Conservation (phyloP, 53 echinoderm and acorn worm species). For the Stichopus horrens region DNA sequence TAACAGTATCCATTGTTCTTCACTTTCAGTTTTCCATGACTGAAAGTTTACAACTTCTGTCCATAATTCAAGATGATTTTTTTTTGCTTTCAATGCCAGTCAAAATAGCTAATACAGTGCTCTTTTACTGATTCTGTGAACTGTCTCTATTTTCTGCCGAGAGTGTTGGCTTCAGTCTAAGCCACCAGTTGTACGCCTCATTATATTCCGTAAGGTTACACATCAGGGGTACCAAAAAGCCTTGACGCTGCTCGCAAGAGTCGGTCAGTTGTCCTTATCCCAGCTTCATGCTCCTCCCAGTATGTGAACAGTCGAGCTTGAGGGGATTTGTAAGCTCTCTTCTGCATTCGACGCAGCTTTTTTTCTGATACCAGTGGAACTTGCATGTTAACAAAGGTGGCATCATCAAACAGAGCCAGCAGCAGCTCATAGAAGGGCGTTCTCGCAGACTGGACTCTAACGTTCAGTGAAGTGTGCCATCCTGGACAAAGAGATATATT, state of each 20-base stretch:
- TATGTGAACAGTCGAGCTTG: not conserved
- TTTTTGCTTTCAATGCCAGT: no score
- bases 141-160: no score
- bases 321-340: not conserved
- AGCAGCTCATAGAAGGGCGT: not conserved
- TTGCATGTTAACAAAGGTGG: not conserved
- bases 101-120: no score
- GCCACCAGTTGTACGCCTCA: no score
- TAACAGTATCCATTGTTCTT: no score
- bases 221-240: not conserved
- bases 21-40: no score
- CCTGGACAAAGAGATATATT: slow-evolving; percentile 7
- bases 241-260: not conserved
- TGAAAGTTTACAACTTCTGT: no score
- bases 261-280: not conserved
- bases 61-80: no score
- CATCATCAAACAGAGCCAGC: not conserved
- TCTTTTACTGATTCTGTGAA: no score
- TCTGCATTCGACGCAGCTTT: slow-evolving; percentile 6
- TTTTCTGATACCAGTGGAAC: slow-evolving; percentile 16
- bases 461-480: not conserved
- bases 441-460: not conserved
- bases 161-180: no score
- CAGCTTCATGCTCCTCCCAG: not conserved
- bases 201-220: no score